A percentile compares a stretch with the other conserved stretches of the same genome.
Evolutionary conservation across 2,113 vertebrate genomes (phyloP).

Genomic region (Catharus minimus): DNA sequence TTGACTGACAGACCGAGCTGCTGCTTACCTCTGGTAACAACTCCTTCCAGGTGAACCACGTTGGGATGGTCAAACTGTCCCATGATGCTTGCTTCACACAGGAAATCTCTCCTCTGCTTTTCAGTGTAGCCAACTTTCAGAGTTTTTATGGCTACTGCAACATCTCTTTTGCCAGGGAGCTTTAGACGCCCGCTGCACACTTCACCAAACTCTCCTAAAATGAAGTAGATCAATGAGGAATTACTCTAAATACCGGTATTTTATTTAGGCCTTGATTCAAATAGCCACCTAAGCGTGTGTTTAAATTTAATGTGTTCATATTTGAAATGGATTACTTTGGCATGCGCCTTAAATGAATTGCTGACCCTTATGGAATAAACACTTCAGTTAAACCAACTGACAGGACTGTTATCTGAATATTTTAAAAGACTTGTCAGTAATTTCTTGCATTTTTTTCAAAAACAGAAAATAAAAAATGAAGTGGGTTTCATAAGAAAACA

Average conservation of each 20-base stretch:
- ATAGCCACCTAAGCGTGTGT: background rate
- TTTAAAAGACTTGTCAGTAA: background rate
- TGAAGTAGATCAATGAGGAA: background rate
- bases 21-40: slow-evolving; percentile 91
- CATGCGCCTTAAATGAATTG: background rate
- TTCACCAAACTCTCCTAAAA: slow-evolving; percentile 96
- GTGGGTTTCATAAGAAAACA: background rate
- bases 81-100: slow-evolving; percentile 98
- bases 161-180: slow-evolving; percentile 93
- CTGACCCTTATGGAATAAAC: background rate
- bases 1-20: background rate
- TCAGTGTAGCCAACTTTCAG: slow-evolving; percentile 97
- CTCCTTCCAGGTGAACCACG: slow-evolving; percentile 95
- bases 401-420: background rate
- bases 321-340: background rate
- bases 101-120: slow-evolving; percentile 94
- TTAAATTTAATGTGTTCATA: background rate
- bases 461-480: background rate
- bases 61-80: slow-evolving; percentile 98
- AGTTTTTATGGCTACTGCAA: slow-evolving; percentile 95
- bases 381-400: background rate
- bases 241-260: background rate
- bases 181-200: slow-evolving; percentile 96
- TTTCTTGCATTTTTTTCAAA: background rate
- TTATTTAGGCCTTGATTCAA: background rate